Evolutionary conservation across 2,888 invertebrate genomes (phyloP).

Genomic region (Idaea biselata): DNA sequence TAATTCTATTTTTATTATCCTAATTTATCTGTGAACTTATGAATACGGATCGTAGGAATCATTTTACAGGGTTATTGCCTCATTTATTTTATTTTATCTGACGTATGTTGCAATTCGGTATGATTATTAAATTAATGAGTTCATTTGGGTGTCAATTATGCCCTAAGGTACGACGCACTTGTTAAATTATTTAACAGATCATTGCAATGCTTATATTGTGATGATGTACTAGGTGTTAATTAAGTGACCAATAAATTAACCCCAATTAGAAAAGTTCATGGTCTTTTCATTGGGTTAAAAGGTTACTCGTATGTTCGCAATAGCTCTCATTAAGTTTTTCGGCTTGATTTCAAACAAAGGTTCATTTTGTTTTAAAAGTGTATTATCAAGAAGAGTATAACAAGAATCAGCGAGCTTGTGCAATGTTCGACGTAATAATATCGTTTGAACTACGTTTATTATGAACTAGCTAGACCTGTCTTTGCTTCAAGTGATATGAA

Average conservation of each 20-base stretch:
- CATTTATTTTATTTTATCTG: background rate
- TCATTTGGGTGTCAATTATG: background rate
- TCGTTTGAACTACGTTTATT: constrained; percentile 35
- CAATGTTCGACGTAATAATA: constrained; percentile 14
- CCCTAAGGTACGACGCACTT: background rate
- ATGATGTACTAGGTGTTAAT: constrained; percentile 50
- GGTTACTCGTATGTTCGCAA: background rate
- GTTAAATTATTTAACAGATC: constrained; percentile 29
- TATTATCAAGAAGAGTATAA: background rate
- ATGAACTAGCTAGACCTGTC: constrained; percentile 37
- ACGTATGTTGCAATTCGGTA: background rate
- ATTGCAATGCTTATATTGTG: constrained; percentile 34
- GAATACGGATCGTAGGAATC: background rate
- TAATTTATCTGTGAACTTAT: background rate
- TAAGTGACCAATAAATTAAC: constrained; percentile 72
- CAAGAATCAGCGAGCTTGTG: background rate
- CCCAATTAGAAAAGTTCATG: constrained; percentile 53
- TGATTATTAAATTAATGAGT: background rate
- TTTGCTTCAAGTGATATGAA: constrained; percentile 38
- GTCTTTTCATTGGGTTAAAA: constrained; percentile 6
- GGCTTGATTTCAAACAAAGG: background rate
- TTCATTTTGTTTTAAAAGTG: too few species aligned
- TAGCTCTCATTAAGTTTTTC: background rate
- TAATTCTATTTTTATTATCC: background rate
- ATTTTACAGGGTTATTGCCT: background rate